Evolutionary conservation across 1,140 invertebrate species (phyloP), one percentile per base, ranked within the genome.

Genomic region (Drosophila pachea): DNA sequence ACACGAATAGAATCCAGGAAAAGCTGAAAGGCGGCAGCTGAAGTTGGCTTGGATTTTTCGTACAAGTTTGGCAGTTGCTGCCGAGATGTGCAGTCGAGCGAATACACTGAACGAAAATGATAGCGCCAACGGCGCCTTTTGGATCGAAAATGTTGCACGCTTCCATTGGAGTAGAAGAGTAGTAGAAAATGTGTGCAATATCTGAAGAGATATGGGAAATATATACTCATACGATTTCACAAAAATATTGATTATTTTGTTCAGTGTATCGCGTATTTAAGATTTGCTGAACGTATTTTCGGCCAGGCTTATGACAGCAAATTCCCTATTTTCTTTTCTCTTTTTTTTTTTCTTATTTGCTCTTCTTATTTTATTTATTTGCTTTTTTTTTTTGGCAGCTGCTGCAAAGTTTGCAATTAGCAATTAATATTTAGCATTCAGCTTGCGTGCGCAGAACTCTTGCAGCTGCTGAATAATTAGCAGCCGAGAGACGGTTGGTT

Each of bases 351-450:
- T 29, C 9, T 31, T 69, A 40, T 74, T 74, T 58, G 58, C 45
- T 12, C 16, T 45, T 22, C 16, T 16, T 29, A n/a, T 12, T 67
- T 66, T 53, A 54, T 61, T 50, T 69, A 40, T 74, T 74, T 58
- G 58, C 45, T 12, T 45, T 45, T 22, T 45, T 16, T 29, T 63
- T 68, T 63, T 78, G 76, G 59, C 76, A 78, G 59, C 63, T 76
- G 74, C 59, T 70, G 67, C 66, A 56, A 56, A 56, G 33, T 11
- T 56, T 33, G 38, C 70, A 81, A 82, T 68, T 62, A 49, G 71
- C 78, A 77, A 82, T 82, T 82, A 82, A 77, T 81, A 81, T 77
- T 76, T 55, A 14, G 49, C 59, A 47, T 65, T 66, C 22, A 76
- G 67, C 67, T 63, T 59, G 33, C 48, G 56, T 63, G 43, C 33